Conservation (phyloP, 2,797 vertebrate genomes). For the Myripristis murdjan region DNA sequence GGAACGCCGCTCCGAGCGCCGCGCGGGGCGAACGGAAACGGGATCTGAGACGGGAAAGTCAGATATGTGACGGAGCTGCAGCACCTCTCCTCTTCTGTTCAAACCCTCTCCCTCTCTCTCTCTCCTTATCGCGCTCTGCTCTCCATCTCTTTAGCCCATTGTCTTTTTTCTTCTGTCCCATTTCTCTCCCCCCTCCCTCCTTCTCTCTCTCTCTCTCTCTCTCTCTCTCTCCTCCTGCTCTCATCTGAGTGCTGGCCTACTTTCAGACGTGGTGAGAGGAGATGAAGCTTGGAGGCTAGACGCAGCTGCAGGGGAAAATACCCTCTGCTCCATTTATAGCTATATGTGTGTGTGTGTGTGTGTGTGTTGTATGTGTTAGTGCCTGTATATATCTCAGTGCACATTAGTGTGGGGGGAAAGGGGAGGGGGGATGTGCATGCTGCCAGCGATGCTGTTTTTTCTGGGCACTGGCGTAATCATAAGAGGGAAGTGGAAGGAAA, state of each 20-base stretch:
- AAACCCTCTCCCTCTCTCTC: slow-evolving; percentile 24
- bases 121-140: slow-evolving; percentile 36
- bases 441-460: slow-evolving; percentile 35
- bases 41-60: not conserved
- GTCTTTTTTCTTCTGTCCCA: slow-evolving; percentile 42
- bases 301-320: slow-evolving; percentile 78
- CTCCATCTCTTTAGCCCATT: slow-evolving; percentile 54
- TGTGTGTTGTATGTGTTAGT: slow-evolving; percentile 34
- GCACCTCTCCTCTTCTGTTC: not conserved
- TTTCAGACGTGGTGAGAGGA: slow-evolving; percentile 82
- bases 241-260: slow-evolving; percentile 80
- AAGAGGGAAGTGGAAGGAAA: slow-evolving; percentile 44
- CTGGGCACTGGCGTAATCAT: slow-evolving; percentile 12
- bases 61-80: not conserved
- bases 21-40: not conserved
- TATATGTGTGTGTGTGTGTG: slow-evolving; percentile 46
- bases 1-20: slow-evolving; percentile 7
- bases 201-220: slow-evolving; percentile 30
- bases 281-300: slow-evolving; percentile 78
- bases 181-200: slow-evolving; percentile 54
- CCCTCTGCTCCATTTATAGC: slow-evolving; percentile 83
- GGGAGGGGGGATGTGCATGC: slow-evolving; percentile 18
- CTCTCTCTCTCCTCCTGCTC: slow-evolving; percentile 45
- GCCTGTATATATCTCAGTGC: slow-evolving; percentile 32
- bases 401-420: slow-evolving; percentile 26